Conservation (phyloP, 2,797 vertebrate species). For the Melanotaenia pygmaea region DNA sequence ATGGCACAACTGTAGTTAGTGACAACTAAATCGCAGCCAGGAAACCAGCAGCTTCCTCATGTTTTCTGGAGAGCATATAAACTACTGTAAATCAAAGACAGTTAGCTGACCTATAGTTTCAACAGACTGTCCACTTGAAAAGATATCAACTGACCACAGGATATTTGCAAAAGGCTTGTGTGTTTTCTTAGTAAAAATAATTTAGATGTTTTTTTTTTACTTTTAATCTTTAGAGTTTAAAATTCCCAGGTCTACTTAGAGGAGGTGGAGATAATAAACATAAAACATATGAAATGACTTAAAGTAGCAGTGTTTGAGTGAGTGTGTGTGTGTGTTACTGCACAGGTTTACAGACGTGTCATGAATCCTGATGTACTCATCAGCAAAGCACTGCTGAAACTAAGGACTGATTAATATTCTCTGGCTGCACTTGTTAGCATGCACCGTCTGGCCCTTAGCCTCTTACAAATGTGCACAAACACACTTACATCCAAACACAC, state of each 20-base stretch:
- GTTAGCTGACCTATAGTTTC: neutral
- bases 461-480: constrained; percentile 40
- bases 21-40: neutral
- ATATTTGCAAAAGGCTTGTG: neutral
- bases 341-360: constrained; percentile 55
- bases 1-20: neutral
- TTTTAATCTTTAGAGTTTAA: neutral
- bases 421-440: constrained; percentile 78
- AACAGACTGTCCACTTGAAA: neutral
- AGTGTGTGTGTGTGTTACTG: constrained; percentile 24
- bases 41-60: neutral
- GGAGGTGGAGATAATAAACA: constrained; percentile 10
- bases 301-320: constrained; percentile 28
- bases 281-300: constrained; percentile 23
- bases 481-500: constrained; percentile 16
- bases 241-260: neutral
- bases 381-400: constrained; percentile 49
- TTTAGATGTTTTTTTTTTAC: neutral
- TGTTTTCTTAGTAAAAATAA: neutral
- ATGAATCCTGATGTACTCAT: constrained; percentile 66
- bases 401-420: constrained; percentile 82
- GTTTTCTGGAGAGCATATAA: neutral
- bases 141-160: neutral
- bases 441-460: constrained; percentile 73
- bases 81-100: neutral